These are phyloP conservation scores for Trissoscelio sp. DNA, from an alignment of 2,888 invertebrate genomes.

Conservation along the genomic window DNA sequence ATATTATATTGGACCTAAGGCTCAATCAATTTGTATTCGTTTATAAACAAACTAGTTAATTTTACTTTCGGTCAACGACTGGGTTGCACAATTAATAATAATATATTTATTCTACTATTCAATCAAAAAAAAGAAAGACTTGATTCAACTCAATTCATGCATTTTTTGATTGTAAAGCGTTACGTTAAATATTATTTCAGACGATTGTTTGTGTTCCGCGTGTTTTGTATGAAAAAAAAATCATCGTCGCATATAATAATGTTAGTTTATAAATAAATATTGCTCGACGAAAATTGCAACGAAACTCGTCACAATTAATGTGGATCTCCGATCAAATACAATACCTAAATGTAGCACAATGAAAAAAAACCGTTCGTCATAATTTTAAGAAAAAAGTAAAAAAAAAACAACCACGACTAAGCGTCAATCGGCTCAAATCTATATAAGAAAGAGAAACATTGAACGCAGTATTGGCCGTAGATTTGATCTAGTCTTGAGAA, in stretches of 20 bases:
- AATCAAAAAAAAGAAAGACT: slow-evolving; percentile 34
- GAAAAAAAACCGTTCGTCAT: slow-evolving; percentile 37
- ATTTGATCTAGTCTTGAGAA: slow-evolving; percentile 81
- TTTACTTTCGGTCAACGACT: slow-evolving; percentile 28
- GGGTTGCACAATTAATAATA: slow-evolving; percentile 38
- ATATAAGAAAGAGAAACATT: slow-evolving; percentile 63
- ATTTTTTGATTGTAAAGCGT: slow-evolving; percentile 32
- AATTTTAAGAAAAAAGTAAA: slow-evolving; percentile 35
- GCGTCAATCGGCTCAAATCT: slow-evolving; percentile 61
- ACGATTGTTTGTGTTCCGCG: slow-evolving; percentile 19
- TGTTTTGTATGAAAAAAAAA: slow-evolving; percentile 24
- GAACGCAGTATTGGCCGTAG: slow-evolving; percentile 69
- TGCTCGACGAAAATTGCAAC: slow-evolving; percentile 10
- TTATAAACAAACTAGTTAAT: slow-evolving; percentile 22
- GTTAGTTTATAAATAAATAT: slow-evolving; percentile 12
- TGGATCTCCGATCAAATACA: slow-evolving; percentile 32
- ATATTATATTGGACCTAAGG: slow-evolving; percentile 48
- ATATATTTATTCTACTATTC: slow-evolving; percentile 18
- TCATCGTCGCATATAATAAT: neutral
- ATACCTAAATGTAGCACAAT: slow-evolving; percentile 58
- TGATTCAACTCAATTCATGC: slow-evolving; percentile 40
- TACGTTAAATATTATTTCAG: slow-evolving; percentile 8
- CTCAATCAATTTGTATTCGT: slow-evolving; percentile 43
- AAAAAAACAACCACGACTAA: slow-evolving; percentile 49
- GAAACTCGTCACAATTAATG: slow-evolving; percentile 58